Evolutionary conservation across 2,888 invertebrate genomes (phyloP).

Genomic region (Nephrotoma appendiculata): DNA sequence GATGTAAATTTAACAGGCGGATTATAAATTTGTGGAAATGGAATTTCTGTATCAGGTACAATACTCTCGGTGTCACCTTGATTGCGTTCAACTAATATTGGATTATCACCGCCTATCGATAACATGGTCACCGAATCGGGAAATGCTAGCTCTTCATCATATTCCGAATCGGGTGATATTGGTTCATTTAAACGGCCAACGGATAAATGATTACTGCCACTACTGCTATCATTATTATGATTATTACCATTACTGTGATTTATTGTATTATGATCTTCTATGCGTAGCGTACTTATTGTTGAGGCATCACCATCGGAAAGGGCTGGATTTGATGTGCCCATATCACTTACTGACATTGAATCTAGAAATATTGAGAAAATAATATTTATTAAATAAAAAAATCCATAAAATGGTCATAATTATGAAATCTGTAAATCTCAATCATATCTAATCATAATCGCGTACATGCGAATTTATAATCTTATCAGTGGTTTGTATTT

Average conservation of each 20-base stretch:
- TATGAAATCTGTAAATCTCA: background rate
- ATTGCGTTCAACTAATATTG: conserved; percentile 35
- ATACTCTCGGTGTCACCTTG: conserved; percentile 23
- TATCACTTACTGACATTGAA: conserved; percentile 18
- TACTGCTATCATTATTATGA: conserved; percentile 10
- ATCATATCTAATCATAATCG: background rate
- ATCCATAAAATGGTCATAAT: background rate
- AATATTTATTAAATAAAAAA: background rate
- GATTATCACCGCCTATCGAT: conserved; percentile 37
- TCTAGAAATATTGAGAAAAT: conserved; percentile 14
- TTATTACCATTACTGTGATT: background rate
- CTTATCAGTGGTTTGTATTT: background rate
- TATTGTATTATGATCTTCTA: background rate
- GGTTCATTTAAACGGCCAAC: conserved; percentile 35
- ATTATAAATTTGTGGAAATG: conserved; percentile 50
- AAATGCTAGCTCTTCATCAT: conserved; percentile 63
- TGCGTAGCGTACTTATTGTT: conserved; percentile 16
- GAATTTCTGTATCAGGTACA: conserved; percentile 28
- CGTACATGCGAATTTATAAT: background rate
- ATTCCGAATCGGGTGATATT: conserved; percentile 53
- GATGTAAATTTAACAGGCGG: conserved; percentile 59
- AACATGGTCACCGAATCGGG: conserved; percentile 59
- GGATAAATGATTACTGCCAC: conserved; percentile 23
- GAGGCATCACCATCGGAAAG: conserved; percentile 19
- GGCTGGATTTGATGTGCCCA: conserved; percentile 19